Conservation (phyloP, 1,140 invertebrate species). For the Tigriopus japonicus region DNA sequence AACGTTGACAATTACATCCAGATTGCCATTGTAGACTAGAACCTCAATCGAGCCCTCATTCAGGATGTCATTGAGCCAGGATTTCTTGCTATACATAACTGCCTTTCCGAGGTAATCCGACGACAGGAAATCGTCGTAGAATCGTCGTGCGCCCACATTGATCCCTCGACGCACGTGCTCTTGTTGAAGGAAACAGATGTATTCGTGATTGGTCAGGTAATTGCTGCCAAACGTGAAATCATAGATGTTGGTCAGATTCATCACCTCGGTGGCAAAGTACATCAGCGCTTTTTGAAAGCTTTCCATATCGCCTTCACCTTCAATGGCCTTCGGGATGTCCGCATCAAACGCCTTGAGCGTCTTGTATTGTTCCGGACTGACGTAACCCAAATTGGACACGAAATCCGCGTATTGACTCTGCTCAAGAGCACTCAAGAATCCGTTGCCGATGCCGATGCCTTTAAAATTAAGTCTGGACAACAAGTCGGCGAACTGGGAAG, state of each 20-base stretch:
- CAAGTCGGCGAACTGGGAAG: neutral
- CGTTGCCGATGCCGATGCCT: constrained; percentile 3
- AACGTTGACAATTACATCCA: constrained; percentile 45
- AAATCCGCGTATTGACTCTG: neutral
- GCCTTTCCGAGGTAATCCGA: constrained; percentile 48
- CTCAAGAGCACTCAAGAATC: neutral
- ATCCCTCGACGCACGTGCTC: constrained; percentile 42
- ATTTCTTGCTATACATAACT: constrained; percentile 59
- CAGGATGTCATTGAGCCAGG: constrained; percentile 46
- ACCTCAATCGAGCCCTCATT: constrained; percentile 23
- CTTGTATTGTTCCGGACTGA: neutral
- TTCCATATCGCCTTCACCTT: too few relatives aligned
- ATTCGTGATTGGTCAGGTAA: constrained; percentile 6
- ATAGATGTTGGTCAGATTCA: constrained; percentile 7
- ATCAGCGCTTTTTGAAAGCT: neutral
- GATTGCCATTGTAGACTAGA: constrained; percentile 56
- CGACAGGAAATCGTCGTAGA: constrained; percentile 35
- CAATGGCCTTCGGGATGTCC: too few relatives aligned
- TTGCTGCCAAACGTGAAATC: neutral
- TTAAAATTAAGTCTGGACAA: neutral
- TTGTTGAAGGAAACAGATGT: constrained; percentile 23
- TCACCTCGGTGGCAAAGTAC: neutral
- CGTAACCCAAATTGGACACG: neutral
- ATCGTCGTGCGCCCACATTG: constrained; percentile 58
- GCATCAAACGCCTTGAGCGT: too few relatives aligned